phyloP scores from a whole-genome alignment of 2,797 vertebrate species.

The Chaenodraco wilsoni region DNA sequence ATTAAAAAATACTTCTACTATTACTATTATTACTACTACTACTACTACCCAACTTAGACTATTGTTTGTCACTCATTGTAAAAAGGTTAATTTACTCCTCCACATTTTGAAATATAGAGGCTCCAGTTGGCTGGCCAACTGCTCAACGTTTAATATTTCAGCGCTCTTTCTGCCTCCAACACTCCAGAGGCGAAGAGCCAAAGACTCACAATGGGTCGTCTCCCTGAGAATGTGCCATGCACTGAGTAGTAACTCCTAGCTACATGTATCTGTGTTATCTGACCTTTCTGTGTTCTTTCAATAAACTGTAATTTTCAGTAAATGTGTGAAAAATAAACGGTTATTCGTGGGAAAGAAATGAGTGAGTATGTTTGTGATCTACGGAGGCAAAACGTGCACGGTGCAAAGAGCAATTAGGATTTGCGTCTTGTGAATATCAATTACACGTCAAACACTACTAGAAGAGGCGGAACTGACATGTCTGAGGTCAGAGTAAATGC shows the following conservation, averaged over 20 bases:
- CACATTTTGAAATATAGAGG: slow-evolving; percentile 82
- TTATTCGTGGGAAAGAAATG: slow-evolving; percentile 83
- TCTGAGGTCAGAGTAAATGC: neutral
- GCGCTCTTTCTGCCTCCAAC: slow-evolving; percentile 83
- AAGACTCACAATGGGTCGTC: slow-evolving; percentile 90
- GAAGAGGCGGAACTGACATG: neutral
- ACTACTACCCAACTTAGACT: slow-evolving; percentile 77
- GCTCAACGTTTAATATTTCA: slow-evolving; percentile 85
- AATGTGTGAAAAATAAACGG: slow-evolving; percentile 86
- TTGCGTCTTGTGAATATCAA: slow-evolving; percentile 29
- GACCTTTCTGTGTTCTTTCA: slow-evolving; percentile 88
- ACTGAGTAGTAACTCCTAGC: slow-evolving; percentile 88
- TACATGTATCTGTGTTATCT: slow-evolving; percentile 85
- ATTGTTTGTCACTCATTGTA: slow-evolving; percentile 81
- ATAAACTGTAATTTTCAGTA: slow-evolving; percentile 89
- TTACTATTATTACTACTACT: slow-evolving; percentile 51
- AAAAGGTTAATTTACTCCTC: slow-evolving; percentile 86
- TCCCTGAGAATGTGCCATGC: slow-evolving; percentile 89
- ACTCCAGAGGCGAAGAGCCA: slow-evolving; percentile 85
- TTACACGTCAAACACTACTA: neutral
- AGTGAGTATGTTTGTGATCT: slow-evolving; percentile 70
- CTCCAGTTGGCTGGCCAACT: slow-evolving; percentile 90
- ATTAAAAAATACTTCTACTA: slow-evolving; percentile 51
- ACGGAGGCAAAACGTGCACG: slow-evolving; percentile 22
- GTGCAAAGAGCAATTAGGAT: slow-evolving; percentile 4